Evolutionary conservation across 2,113 vertebrate genomes (phyloP), one percentile per base, ranked within the genome.

Genomic region (Hipposideros armiger): DNA sequence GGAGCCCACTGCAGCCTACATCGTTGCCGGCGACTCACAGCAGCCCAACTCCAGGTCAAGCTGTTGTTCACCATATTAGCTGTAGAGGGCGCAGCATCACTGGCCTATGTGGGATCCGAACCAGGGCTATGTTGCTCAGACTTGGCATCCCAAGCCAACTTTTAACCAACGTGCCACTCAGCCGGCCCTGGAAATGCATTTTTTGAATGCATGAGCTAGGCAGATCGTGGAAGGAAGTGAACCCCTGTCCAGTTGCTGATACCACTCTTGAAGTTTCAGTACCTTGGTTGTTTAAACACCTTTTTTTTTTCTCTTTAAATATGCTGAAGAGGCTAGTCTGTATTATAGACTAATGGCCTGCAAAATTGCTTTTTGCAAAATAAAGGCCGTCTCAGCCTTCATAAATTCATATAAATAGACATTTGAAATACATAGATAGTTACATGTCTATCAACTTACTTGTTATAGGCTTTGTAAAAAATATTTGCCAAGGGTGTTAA

Each of bases 311-410:
- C 7, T 28, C 93, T 83, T 81, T 89, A 74, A 66, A 32, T 86
- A 13, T 90, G 69, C 15, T 1, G 0, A 78, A 83, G 47, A 96
- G 64, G 69, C 52, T 62, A 45, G 90, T 90, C 86, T 86, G 54
- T 91, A 87, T 54, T 58, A 77, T 92, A 90, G 56, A 82, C 69
- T 50, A 66, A 78, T 16, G 58, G 22, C 64, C 80, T 70, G 40
- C 45, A 97, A 96, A 97, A 97, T 90, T 90, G 22, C 70, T 94
- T 92, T 45, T 74, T 58, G 77, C 56, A 86, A 91, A 88, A 88
- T 11, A 56, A 82, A 88, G 67, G 20, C 26, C 67, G 58, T 74
- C 88, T 69, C 66, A 91, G 60, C 11, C 69, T 74, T 86, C 32
- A 36, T 74, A 67, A 88, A 96, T 77, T 95, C 80, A 69, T 58